Conservation (phyloP, 1,140 invertebrate genomes). For the Hesperophylax magnus region DNA sequence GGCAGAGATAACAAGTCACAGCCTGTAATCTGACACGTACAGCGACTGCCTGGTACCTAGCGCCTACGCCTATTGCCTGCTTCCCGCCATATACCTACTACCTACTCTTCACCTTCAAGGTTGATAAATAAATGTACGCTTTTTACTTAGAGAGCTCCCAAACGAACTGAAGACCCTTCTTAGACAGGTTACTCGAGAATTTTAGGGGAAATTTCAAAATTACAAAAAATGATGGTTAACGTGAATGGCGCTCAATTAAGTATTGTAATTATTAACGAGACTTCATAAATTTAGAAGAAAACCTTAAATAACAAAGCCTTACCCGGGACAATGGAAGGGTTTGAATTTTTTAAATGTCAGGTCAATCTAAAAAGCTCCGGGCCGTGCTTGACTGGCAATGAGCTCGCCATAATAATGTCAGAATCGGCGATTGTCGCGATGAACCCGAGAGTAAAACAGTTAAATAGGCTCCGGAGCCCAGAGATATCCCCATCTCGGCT, state of each 20-base stretch:
- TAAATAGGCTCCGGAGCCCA: background rate
- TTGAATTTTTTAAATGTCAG: constrained; percentile 7
- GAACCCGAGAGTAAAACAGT: constrained; percentile 6
- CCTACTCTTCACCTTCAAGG: constrained; percentile 12
- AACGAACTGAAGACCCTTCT: too few species aligned
- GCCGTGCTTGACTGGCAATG: constrained; percentile 19
- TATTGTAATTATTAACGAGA: background rate
- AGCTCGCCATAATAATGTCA: constrained; percentile 8
- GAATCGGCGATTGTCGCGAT: constrained; percentile 14
- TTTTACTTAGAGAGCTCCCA: too few species aligned
- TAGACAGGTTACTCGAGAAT: too few species aligned
- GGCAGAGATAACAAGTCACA: constrained; percentile 37
- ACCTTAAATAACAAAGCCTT: constrained; percentile 1
- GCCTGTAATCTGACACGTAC: constrained; percentile 39
- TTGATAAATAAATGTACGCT: constrained; percentile 4
- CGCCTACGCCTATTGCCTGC: background rate
- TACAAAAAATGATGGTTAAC: too few species aligned
- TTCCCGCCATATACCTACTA: too few species aligned
- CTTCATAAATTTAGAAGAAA: background rate
- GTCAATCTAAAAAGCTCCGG: background rate
- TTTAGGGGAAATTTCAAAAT: too few species aligned
- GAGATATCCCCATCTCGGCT: constrained; percentile 14
- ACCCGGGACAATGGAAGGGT: background rate
- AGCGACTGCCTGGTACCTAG: background rate
- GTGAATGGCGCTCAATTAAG: too few species aligned